Evolutionary conservation across 2,797 vertebrate genomes (phyloP).

Genomic region (Nannoperca obscura): DNA sequence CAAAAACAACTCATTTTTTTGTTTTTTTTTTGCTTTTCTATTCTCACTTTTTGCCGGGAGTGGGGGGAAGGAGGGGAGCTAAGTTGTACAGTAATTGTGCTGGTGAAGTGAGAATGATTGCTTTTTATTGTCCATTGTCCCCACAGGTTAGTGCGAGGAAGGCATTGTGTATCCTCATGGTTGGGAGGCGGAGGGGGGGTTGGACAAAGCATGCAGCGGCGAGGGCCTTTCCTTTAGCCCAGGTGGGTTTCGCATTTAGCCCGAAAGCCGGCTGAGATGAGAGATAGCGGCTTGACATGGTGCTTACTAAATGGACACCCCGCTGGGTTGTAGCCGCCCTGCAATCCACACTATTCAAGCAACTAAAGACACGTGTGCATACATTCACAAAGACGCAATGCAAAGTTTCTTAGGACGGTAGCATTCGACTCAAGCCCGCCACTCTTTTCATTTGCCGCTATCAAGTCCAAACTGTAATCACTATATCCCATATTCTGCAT

Average conservation of each 20-base stretch:
- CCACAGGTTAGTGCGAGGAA: slow-evolving; percentile 86
- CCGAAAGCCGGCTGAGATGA: slow-evolving; percentile 84
- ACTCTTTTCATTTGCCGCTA: slow-evolving; percentile 50
- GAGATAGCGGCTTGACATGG: slow-evolving; percentile 66
- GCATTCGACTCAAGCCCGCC: slow-evolving; percentile 12
- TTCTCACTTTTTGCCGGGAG: slow-evolving; percentile 28
- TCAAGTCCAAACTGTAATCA: slow-evolving; percentile 46
- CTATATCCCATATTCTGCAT: slow-evolving; percentile 47
- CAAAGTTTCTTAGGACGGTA: slow-evolving; percentile 26
- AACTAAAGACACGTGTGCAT: slow-evolving; percentile 18
- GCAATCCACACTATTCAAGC: slow-evolving; percentile 23
- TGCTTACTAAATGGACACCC: slow-evolving; percentile 30
- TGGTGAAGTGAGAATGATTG: slow-evolving; percentile 73
- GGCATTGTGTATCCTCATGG: slow-evolving; percentile 82
- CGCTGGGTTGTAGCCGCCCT: neutral
- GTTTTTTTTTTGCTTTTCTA: slow-evolving; percentile 21
- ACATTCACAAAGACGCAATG: slow-evolving; percentile 36
- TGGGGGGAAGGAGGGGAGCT: slow-evolving; percentile 31
- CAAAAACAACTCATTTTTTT: slow-evolving; percentile 37
- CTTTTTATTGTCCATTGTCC: slow-evolving; percentile 83
- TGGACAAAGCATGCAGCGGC: slow-evolving; percentile 71
- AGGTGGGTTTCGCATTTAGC: slow-evolving; percentile 91
- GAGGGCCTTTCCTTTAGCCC: slow-evolving; percentile 87
- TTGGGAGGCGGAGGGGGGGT: slow-evolving; percentile 75
- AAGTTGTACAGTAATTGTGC: slow-evolving; percentile 72